These are phyloP conservation scores for Idaea biselata DNA, from an alignment of 2,888 invertebrate genomes.

Conservation along the genomic window DNA sequence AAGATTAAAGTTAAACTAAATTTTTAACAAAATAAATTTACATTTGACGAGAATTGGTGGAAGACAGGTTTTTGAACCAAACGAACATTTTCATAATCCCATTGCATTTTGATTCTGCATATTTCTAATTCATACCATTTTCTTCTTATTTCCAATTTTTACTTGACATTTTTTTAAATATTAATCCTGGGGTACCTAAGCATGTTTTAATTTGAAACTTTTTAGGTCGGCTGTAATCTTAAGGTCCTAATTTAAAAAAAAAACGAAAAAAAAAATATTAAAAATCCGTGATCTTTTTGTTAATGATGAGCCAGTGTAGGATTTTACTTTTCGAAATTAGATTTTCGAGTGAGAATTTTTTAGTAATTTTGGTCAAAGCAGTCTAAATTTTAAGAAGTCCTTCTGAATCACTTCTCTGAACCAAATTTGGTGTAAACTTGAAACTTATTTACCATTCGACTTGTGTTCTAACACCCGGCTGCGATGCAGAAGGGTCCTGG, in stretches of 20 bases:
- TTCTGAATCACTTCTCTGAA: conserved; percentile 14
- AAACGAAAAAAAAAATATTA: conserved; percentile 23
- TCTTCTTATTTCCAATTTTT: background rate
- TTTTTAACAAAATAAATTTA: background rate
- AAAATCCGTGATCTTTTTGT: conserved; percentile 26
- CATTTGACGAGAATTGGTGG: background rate
- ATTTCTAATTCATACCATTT: background rate
- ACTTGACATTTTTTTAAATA: background rate
- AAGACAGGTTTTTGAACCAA: background rate
- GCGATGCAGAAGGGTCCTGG: too few species aligned
- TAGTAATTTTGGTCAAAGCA: conserved; percentile 14
- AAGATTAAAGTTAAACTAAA: background rate
- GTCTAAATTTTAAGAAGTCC: conserved; percentile 14
- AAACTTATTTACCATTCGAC: background rate
- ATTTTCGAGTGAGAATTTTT: conserved; percentile 15
- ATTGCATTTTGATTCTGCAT: background rate
- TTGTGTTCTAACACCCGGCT: too few species aligned
- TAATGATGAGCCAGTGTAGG: conserved; percentile 3
- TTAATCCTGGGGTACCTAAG: background rate
- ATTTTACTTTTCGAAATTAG: conserved; percentile 14
- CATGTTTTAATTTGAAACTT: background rate
- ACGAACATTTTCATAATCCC: background rate
- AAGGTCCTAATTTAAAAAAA: background rate
- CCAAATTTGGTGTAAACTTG: conserved; percentile 9
- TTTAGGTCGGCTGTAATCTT: background rate